Percentiles rank a stretch among this genome's conserved stretches.
These are phyloP conservation scores for Chloroceryle inda DNA, from an alignment of 2,797 vertebrate genomes.

Conservation along the genomic window DNA sequence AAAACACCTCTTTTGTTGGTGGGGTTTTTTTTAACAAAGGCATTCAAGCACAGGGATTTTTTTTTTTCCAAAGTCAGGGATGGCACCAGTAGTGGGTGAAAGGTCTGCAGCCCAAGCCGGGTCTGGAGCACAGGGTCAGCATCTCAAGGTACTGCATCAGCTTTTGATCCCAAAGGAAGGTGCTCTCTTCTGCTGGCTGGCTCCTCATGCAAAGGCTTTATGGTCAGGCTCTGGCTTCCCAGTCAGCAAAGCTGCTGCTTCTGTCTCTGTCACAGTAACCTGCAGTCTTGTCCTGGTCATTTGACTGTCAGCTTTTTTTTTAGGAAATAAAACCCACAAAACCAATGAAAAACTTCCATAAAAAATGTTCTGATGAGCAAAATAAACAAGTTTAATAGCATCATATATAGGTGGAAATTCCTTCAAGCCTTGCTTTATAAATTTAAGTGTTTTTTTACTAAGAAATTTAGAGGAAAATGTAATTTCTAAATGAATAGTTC, in stretches of 20 bases:
- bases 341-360: neutral
- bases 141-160: neutral
- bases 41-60: neutral
- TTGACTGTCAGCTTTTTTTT: neutral
- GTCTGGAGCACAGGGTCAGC: neutral
- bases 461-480: neutral
- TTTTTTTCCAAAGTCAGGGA: neutral
- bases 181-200: neutral
- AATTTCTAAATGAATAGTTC: neutral
- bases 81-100: accelerated
- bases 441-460: accelerated
- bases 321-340: neutral
- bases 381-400: neutral
- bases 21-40: accelerated
- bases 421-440: neutral
- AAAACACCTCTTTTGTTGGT: neutral
- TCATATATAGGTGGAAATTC: neutral
- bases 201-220: neutral
- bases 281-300: neutral
- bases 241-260: neutral
- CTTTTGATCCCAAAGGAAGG: neutral
- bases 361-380: neutral
- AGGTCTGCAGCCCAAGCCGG: neutral
- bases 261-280: neutral
- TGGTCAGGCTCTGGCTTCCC: neutral